These are phyloP conservation scores for Tromatobia lineatoria DNA, from an alignment of 2,888 invertebrate genomes.

Conservation along the genomic window DNA sequence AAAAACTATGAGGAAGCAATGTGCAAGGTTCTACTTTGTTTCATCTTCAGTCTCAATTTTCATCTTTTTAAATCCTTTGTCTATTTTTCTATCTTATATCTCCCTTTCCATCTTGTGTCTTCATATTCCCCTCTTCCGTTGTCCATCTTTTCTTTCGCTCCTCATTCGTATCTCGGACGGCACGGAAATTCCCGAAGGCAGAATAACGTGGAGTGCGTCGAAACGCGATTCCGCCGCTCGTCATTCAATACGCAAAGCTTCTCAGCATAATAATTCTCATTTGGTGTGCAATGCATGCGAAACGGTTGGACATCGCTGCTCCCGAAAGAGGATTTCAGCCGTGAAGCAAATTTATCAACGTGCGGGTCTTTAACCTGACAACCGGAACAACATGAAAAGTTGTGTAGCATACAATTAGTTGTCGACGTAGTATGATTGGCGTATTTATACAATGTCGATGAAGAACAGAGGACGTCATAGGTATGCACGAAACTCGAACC, in stretches of 20 bases:
- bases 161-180: slow-evolving; percentile 67
- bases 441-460: slow-evolving; percentile 2
- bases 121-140: slow-evolving; percentile 44
- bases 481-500: neutral
- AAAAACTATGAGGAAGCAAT: no score
- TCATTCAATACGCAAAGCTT: slow-evolving; percentile 64
- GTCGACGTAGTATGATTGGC: neutral
- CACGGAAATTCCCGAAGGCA: slow-evolving; percentile 56
- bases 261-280: neutral
- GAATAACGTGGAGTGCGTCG: slow-evolving; percentile 36
- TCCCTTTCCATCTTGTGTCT: slow-evolving; percentile 34
- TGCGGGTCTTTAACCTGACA: neutral
- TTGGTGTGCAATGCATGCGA: neutral
- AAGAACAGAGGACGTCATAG: neutral
- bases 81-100: slow-evolving; percentile 60
- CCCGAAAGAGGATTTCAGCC: slow-evolving; percentile 24
- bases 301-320: neutral
- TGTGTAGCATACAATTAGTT: neutral
- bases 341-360: slow-evolving; percentile 3
- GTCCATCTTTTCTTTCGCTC: slow-evolving; percentile 7
- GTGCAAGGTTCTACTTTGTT: no score
- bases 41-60: slow-evolving; percentile 19
- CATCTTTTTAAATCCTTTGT: slow-evolving; percentile 62
- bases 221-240: slow-evolving; percentile 61
- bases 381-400: neutral